A percentile compares a stretch with the other conserved stretches of the same genome.
Evolutionary conservation across 2,113 vertebrate genomes (phyloP).

Genomic region (Megatriorchis doriae): DNA sequence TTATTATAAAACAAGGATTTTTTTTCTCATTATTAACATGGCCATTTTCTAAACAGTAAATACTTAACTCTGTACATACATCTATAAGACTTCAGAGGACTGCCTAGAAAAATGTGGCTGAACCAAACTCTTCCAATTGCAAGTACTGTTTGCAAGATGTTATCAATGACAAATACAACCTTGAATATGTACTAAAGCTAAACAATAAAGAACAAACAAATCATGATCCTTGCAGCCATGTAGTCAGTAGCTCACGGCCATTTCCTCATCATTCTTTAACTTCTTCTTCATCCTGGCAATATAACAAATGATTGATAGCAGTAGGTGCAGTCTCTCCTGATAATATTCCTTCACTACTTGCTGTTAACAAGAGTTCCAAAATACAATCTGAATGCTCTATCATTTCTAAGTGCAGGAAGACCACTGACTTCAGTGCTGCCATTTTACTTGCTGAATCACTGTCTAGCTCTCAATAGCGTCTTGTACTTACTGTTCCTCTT

Average conservation of each 20-base stretch:
- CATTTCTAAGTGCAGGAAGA: not conserved
- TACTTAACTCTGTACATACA: not conserved
- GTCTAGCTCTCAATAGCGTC: not conserved
- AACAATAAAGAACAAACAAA: slow-evolving; percentile 5
- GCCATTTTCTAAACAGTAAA: not conserved
- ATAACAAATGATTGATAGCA: not conserved
- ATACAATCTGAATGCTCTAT: not conserved
- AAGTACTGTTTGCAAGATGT: not conserved
- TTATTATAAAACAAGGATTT: not conserved
- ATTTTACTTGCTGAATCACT: not conserved
- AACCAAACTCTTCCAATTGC: not conserved
- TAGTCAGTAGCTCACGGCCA: not conserved
- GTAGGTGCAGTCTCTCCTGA: not conserved
- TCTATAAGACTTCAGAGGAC: not conserved
- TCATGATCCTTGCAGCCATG: not conserved
- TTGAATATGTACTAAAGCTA: not conserved
- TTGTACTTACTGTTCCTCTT: not conserved
- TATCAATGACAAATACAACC: not conserved
- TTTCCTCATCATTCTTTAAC: not conserved
- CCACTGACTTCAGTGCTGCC: not conserved
- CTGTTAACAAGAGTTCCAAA: not conserved
- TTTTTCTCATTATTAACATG: not conserved
- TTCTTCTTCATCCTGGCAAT: not conserved
- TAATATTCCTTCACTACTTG: not conserved
- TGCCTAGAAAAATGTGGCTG: not conserved